Conservation (phyloP, 1,140 invertebrate genomes). For the Pinna nobilis region DNA sequence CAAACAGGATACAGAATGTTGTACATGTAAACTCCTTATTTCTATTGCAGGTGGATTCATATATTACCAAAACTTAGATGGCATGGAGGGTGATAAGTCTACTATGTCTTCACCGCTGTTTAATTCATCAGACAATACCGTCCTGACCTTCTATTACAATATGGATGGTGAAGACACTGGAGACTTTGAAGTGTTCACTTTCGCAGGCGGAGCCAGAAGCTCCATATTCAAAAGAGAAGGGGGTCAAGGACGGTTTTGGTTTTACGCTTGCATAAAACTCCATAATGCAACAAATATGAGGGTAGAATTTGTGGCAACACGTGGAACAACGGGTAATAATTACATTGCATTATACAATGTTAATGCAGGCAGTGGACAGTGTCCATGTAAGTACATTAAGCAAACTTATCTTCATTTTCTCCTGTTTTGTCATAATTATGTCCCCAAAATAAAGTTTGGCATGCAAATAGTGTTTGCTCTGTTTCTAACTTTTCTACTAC, state of each 20-base stretch:
- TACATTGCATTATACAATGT: conserved; percentile 25
- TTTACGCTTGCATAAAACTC: not conserved
- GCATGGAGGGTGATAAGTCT: conserved; percentile 14
- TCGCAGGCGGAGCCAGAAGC: not conserved
- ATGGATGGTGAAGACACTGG: not conserved
- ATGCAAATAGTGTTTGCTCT: not conserved
- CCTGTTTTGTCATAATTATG: not conserved
- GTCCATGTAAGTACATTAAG: conserved; percentile 16
- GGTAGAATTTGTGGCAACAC: conserved; percentile 3
- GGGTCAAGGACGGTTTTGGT: conserved; percentile 2
- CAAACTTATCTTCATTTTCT: too few species aligned
- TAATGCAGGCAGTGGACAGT: not conserved
- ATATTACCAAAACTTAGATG: conserved; percentile 2
- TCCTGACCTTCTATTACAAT: conserved; percentile 7
- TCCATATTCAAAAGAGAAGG: not conserved
- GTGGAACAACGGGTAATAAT: not conserved
- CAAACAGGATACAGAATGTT: not conserved
- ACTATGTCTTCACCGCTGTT: not conserved
- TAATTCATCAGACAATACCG: not conserved
- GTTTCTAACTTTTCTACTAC: not conserved
- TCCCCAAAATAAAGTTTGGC: not conserved
- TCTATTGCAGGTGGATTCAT: not conserved
- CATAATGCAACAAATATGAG: not conserved
- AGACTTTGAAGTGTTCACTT: not conserved
- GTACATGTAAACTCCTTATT: not conserved